Conservation (phyloP, 2,888 invertebrate species). For the Apamea sordens region DNA sequence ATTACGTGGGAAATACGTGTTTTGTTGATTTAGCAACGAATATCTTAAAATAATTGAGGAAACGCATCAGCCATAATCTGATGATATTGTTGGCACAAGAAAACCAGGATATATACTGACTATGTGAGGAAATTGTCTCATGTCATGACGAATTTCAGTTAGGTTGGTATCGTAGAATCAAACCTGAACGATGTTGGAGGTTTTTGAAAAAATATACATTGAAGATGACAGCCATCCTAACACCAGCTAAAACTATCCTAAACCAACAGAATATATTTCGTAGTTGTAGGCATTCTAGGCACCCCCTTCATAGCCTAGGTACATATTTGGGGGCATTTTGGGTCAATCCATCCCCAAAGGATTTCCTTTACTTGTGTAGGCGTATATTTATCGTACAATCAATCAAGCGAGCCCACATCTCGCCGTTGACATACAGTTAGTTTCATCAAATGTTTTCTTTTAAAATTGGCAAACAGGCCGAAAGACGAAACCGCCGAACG, state of each 20-base stretch:
- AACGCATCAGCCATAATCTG: slow-evolving; percentile 12
- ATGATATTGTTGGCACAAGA: slow-evolving; percentile 24
- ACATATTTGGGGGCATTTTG: not conserved
- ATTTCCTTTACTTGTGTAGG: not conserved
- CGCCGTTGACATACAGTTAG: not conserved
- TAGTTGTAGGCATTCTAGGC: not conserved
- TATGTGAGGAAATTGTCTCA: not conserved
- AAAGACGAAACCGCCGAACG: not conserved
- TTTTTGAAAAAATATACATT: not conserved
- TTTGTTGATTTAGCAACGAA: slow-evolving; percentile 10
- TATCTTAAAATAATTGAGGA: slow-evolving; percentile 18
- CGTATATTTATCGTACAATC: not conserved
- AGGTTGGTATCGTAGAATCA: not conserved
- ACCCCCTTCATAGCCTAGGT: not conserved
- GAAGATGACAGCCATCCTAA: no score
- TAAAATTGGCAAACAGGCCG: slow-evolving; percentile 13
- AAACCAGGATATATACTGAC: not conserved
- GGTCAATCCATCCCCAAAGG: not conserved
- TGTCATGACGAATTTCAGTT: not conserved
- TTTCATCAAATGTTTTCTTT: slow-evolving; percentile 8
- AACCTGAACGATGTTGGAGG: not conserved
- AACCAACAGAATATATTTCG: not conserved
- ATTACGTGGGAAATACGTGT: slow-evolving; percentile 18
- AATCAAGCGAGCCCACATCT: not conserved
- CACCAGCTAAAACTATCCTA: no score